Evolutionary conservation across 2,113 vertebrate species (phyloP).

Genomic region (Heterotilapia buettikoferi): DNA sequence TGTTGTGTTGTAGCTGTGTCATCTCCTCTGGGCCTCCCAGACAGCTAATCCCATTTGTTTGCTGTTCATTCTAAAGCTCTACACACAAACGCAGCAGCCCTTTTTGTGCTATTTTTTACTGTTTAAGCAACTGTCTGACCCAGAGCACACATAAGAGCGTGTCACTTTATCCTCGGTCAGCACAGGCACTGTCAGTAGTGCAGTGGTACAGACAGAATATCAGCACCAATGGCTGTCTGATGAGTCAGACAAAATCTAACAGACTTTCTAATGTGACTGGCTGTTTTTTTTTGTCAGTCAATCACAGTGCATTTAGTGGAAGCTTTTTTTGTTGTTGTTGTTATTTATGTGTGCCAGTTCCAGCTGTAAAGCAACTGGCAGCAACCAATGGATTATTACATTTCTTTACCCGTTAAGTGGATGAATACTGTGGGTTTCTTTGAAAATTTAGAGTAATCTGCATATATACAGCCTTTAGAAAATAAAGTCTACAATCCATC

Average conservation of each 20-base stretch:
- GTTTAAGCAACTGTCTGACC: conserved; percentile 30
- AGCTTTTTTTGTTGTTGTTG: neutral
- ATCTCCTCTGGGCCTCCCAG: neutral
- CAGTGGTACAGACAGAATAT: neutral
- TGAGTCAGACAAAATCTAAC: neutral
- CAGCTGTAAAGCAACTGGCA: neutral
- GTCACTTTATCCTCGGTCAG: neutral
- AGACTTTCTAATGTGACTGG: neutral
- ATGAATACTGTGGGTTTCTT: neutral
- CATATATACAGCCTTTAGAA: neutral
- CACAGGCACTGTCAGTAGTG: neutral
- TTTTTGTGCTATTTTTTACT: conserved; percentile 28
- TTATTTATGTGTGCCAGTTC: neutral
- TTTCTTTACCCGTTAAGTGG: neutral
- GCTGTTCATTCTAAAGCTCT: neutral
- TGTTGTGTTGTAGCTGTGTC: neutral
- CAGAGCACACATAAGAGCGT: neutral
- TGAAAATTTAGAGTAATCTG: neutral
- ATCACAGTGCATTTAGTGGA: neutral
- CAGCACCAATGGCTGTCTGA: neutral
- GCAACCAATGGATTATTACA: neutral
- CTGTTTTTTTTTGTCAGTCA: neutral
- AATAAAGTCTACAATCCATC: neutral
- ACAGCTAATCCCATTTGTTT: conserved; percentile 1
- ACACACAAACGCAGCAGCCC: neutral